Percentiles rank a stretch among this genome's conserved stretches.
These are phyloP conservation scores for Conopomorpha cramerella DNA, from an alignment of 1,140 invertebrate species.

Conservation along the genomic window DNA sequence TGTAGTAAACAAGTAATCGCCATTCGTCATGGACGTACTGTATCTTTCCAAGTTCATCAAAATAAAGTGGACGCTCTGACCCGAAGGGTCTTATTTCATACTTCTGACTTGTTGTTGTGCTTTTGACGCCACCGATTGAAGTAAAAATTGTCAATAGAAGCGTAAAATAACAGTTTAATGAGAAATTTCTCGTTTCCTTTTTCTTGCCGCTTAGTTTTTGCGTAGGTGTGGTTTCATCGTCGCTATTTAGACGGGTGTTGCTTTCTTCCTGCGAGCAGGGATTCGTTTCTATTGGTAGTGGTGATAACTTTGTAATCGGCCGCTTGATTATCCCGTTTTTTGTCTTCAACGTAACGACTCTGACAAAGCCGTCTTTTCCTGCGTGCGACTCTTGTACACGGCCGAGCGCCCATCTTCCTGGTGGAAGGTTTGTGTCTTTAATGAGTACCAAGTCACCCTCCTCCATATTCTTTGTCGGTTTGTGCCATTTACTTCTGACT, in stretches of 20 bases:
- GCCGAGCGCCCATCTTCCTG: constrained; percentile 18
- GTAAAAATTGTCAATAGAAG: too few species aligned
- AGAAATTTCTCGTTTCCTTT: too few species aligned
- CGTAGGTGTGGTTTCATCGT: not conserved
- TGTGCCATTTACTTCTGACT: constrained; percentile 10
- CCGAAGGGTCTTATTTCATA: not conserved
- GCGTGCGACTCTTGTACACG: constrained; percentile 14
- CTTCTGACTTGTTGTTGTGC: too few species aligned
- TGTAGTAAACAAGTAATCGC: not conserved
- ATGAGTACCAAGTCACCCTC: constrained; percentile 11
- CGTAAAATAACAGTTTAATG: too few species aligned
- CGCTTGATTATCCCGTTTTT: not conserved
- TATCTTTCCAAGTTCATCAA: not conserved
- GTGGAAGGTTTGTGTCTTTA: constrained; percentile 14
- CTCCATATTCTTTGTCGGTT: not conserved
- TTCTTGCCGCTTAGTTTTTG: too few species aligned
- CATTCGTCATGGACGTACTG: not conserved
- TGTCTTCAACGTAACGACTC: constrained; percentile 6
- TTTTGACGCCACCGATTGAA: too few species aligned
- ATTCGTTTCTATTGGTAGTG: not conserved
- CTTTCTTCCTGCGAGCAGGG: not conserved
- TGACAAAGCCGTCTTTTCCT: constrained; percentile 11
- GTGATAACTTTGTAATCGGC: not conserved
- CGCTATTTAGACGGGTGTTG: not conserved
- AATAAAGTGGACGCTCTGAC: not conserved